Evolutionary conservation across 2,888 invertebrate species (phyloP).

Genomic region (Mamestra brassicae): DNA sequence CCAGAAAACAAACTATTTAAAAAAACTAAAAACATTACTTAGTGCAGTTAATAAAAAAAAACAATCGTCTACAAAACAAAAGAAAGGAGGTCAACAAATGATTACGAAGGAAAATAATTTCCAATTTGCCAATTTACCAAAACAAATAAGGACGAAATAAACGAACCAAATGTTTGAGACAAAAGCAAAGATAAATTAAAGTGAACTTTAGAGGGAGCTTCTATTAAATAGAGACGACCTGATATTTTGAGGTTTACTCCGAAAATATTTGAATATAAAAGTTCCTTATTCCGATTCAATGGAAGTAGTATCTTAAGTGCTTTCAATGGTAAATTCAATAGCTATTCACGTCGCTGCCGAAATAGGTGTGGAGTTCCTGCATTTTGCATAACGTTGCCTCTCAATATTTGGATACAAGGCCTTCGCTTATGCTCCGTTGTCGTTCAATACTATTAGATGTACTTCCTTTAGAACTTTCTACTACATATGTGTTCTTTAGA

Average conservation of each 20-base stretch:
- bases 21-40: not conserved
- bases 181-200: conserved; percentile 37
- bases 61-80: conserved; percentile 2
- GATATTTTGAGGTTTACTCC: conserved; percentile 31
- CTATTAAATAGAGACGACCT: not conserved
- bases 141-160: conserved; percentile 28
- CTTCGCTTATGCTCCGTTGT: conserved; percentile 48
- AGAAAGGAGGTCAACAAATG: not conserved
- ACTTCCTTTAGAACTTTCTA: conserved; percentile 32
- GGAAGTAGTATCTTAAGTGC: conserved; percentile 60
- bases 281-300: conserved; percentile 54
- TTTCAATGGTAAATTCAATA: conserved; percentile 65
- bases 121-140: conserved; percentile 15
- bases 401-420: conserved; percentile 64
- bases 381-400: conserved; percentile 68
- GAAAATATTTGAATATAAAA: conserved; percentile 46
- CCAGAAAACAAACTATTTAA: conserved; percentile 48
- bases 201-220: conserved; percentile 30
- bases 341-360: conserved; percentile 58
- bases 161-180: conserved; percentile 23
- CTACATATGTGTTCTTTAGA: conserved; percentile 8
- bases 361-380: conserved; percentile 62
- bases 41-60: not conserved
- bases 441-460: conserved; percentile 44
- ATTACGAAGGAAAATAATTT: conserved; percentile 17